Evolutionary conservation across 2,888 invertebrate genomes (phyloP), one percentile per base, ranked within the genome.

Genomic region (Venusia cambrica): DNA sequence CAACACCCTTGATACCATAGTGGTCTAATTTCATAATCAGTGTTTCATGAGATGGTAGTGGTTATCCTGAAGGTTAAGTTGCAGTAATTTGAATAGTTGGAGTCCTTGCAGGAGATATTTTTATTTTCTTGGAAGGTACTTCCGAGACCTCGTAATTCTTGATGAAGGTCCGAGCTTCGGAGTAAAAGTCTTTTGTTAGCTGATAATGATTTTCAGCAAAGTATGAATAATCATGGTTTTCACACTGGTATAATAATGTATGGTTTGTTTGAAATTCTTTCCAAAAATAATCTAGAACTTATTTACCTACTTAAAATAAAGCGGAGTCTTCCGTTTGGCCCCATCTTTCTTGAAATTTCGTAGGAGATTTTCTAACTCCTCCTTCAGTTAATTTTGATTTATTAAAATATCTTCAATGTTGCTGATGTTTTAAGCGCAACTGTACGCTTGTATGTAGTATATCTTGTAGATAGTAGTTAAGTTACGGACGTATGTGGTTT

Each of bases 81-180:
- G 19, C 9, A n/a, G n/a, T n/a, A n/a, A n/a, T n/a, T n/a, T n/a
- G n/a, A n/a, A n/a, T n/a, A n/a, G n/a, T n/a, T n/a, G n/a, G n/a
- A n/a, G n/a, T n/a, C n/a, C n/a, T n/a, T n/a, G n/a, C n/a, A n/a
- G n/a, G n/a, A n/a, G n/a, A n/a, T 19, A n/a, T 19, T 3, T 19
- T 9, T 6, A 8, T 19, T 9, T 19, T 19, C 19, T 19, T 19
- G 9, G 19, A 2, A 19, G 19, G 19, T 4, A 1, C 2, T 8
- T 3, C 9, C 19, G 9, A 19, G 9, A 8, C 9, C 19, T 19
- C 19, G 19, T 19, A 19, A 3, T 19, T 19, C 4, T 19, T 17
- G 26, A 26, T 15, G 16, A 7, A 17, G 15, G 26, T 16, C 26
- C 26, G 26, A 15, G 26, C 26, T 26, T 26, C 26, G 7, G n/a